Conservation (phyloP, 2,888 invertebrate species). For the Andricus curvator region DNA sequence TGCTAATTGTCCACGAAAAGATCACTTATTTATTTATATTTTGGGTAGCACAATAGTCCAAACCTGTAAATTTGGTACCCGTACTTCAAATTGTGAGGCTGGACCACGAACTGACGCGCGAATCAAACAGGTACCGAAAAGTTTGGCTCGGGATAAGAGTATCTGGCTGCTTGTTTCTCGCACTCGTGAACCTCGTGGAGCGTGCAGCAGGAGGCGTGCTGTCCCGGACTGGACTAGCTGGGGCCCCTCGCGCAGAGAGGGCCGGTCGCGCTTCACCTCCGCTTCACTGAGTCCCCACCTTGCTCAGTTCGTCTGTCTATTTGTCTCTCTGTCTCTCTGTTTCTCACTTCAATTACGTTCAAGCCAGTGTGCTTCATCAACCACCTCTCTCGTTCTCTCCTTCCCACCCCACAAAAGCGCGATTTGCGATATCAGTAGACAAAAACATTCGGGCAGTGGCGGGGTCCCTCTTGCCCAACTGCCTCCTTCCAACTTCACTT, state of each 20-base stretch:
- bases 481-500: conserved; percentile 10
- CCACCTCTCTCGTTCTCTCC: conserved; percentile 26
- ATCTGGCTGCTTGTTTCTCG: conserved; percentile 66
- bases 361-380: background rate
- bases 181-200: conserved; percentile 72
- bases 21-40: background rate
- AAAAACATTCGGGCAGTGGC: conserved; percentile 20
- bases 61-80: background rate
- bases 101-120: conserved; percentile 40
- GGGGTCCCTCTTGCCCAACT: background rate
- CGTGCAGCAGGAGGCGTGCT: conserved; percentile 78
- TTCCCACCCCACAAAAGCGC: conserved; percentile 19
- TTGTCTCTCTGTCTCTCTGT: conserved; percentile 41
- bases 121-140: conserved; percentile 5
- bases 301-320: conserved; percentile 56
- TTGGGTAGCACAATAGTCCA: background rate
- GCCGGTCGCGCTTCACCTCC: conserved; percentile 75
- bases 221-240: conserved; percentile 77
- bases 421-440: conserved; percentile 35
- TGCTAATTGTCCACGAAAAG: background rate
- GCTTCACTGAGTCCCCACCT: conserved; percentile 69
- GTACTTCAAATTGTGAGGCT: background rate
- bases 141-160: conserved; percentile 42
- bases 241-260: conserved; percentile 76
- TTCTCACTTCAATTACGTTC: conserved; percentile 42